Evolutionary conservation across 1,140 invertebrate species (phyloP), one percentile per base, ranked within the genome.

Genomic region (Drosophila oshimai): DNA sequence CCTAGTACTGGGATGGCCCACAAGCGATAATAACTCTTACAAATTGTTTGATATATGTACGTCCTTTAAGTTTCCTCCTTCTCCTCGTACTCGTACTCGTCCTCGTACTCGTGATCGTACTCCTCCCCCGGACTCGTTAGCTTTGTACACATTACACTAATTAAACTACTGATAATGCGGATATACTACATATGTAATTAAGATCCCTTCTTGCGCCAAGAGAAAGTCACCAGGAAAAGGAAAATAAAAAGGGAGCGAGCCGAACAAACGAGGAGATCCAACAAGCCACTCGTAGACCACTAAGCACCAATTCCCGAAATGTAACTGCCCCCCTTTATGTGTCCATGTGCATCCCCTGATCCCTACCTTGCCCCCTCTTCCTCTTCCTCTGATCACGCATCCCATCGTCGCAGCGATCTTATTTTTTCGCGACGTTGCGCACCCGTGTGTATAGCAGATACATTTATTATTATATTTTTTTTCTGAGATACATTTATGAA

Each of bases 131-230:
- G 31, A 77, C 62, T 65, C 80, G 51, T 84, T 84, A 84, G 79
- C 79, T 84, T 84, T 84, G 64, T 84, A 84, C 65, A 78, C 53
- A 70, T 45, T 57, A 83, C 72, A 65, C 57, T 80, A 80, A 80
- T 81, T 80, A 80, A 74, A 42, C 10, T 53, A 70, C 50, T 71
- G 34, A 60, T 71, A 72, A 67, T 68, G 83, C 74, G 74, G 54
- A 79, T 65, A 60, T 86, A 79, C 45, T 65, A n/a, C n/a, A n/a
- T n/a, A 74, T 83, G 64, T 79, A 84, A 74, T 74, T 60, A 42
- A 71, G 79, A 74, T 17, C 20, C 58, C 60, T 34, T 51, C 29
- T 9, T 29, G 54, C 61, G 78, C 45, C 50, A 44, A 34, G 39
- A 61, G 46, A 31, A 79, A 80, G 77, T 80, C 78, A 83, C 55